phyloP scores from a whole-genome alignment of 2,888 invertebrate species.

The Cecidostiba fungosa region DNA sequence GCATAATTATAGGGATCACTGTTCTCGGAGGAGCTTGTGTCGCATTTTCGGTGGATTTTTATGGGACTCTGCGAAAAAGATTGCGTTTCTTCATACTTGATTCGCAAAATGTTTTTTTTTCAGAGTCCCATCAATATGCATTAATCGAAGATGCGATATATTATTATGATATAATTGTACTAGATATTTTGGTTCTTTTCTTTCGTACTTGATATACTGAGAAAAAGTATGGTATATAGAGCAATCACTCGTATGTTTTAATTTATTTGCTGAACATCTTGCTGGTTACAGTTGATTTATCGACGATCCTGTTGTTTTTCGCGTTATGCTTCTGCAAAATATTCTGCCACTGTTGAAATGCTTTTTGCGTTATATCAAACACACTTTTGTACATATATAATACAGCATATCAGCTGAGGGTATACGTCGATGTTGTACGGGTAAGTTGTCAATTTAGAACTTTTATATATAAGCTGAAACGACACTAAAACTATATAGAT shows the following conservation, averaged over 20 bases:
- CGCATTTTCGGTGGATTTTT: neutral
- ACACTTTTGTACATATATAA: neutral
- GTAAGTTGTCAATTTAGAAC: slow-evolving; percentile 46
- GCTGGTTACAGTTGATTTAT: neutral
- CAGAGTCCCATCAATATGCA: neutral
- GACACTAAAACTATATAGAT: too few species aligned
- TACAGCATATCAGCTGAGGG: neutral
- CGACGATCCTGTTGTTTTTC: slow-evolving; percentile 56
- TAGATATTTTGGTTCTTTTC: too few species aligned
- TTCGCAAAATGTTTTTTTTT: too few species aligned
- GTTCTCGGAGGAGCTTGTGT: neutral
- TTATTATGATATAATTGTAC: too few species aligned
- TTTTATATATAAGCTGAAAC: neutral
- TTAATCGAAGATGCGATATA: neutral
- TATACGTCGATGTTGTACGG: neutral
- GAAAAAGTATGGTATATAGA: too few species aligned
- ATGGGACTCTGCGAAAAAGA: neutral
- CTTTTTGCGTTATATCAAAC: neutral
- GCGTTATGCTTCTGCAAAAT: slow-evolving; percentile 47
- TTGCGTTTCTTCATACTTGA: too few species aligned
- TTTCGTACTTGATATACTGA: too few species aligned
- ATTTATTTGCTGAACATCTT: neutral
- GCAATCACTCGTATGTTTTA: neutral
- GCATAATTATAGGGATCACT: too few species aligned
- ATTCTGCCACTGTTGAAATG: slow-evolving; percentile 46